Conservation (phyloP, 2,797 vertebrate genomes). For the Rhodeus uyekii region DNA sequence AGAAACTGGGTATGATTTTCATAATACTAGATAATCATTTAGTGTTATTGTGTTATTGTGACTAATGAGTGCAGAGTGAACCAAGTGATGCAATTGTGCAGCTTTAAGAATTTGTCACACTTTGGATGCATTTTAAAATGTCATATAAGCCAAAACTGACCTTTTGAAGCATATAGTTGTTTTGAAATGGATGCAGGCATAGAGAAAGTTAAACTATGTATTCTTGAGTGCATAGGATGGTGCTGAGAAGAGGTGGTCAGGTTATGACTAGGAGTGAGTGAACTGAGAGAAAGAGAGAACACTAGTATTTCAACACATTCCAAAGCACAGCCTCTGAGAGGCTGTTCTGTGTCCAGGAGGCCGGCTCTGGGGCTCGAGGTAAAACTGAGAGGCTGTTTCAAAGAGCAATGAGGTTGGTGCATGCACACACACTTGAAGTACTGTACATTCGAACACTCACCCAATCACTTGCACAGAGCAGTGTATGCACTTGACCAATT, state of each 20-base stretch:
- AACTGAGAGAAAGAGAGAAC: conserved; percentile 46
- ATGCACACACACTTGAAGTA: conserved; percentile 39
- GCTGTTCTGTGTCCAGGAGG: conserved; percentile 61
- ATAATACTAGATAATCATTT: neutral
- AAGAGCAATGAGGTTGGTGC: conserved; percentile 45
- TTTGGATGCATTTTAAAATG: neutral
- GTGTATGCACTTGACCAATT: conserved; percentile 12
- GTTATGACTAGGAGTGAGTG: neutral
- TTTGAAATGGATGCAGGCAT: neutral
- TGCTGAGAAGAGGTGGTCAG: neutral
- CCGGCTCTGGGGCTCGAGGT: conserved; percentile 54
- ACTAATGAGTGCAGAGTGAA: neutral
- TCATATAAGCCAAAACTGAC: neutral
- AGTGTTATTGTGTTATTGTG: neutral
- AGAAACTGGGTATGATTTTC: neutral
- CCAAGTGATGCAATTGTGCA: neutral
- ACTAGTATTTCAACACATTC: conserved; percentile 53
- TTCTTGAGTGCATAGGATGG: neutral
- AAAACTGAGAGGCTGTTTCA: conserved; percentile 55
- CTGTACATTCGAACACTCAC: conserved; percentile 13
- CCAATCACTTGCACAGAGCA: conserved; percentile 17
- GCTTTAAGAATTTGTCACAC: neutral
- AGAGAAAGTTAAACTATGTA: neutral
- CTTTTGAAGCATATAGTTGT: neutral
- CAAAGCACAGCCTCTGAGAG: conserved; percentile 57